Percentiles rank a stretch among this genome's conserved stretches.
Evolutionary conservation across 1,140 invertebrate genomes (phyloP).

Genomic region (Dinothrombium tinctorium): DNA sequence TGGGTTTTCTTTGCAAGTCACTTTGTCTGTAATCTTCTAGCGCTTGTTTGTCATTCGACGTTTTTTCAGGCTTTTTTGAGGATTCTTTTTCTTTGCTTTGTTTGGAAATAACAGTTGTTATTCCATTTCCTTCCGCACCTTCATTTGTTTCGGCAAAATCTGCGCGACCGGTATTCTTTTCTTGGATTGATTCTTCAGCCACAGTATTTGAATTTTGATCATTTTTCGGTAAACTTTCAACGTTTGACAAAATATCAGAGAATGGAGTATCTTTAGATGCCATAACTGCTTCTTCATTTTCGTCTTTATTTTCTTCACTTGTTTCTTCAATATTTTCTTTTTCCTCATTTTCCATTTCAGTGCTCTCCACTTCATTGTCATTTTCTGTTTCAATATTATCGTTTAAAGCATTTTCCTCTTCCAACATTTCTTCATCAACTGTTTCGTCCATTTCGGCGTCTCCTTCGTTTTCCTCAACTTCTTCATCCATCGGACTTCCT

Average conservation of each 20-base stretch:
- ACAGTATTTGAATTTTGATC: slow-evolving; percentile 5
- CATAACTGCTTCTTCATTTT: slow-evolving; percentile 12
- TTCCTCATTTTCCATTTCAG: slow-evolving; percentile 21
- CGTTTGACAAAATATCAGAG: not conserved
- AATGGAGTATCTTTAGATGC: slow-evolving; percentile 4
- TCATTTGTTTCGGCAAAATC: too few relatives aligned
- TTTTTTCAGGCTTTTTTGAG: too few relatives aligned
- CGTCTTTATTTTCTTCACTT: slow-evolving; percentile 10
- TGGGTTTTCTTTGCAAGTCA: too few relatives aligned
- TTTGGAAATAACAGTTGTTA: too few relatives aligned
- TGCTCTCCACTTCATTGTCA: slow-evolving; percentile 26
- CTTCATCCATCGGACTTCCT: slow-evolving; percentile 12
- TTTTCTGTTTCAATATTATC: slow-evolving; percentile 19
- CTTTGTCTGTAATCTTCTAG: too few relatives aligned
- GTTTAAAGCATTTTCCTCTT: slow-evolving; percentile 16
- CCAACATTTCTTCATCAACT: slow-evolving; percentile 25
- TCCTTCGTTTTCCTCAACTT: slow-evolving; percentile 17
- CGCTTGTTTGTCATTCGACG: too few relatives aligned
- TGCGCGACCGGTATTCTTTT: too few relatives aligned
- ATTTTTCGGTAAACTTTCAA: slow-evolving; percentile 5
- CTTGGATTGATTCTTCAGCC: slow-evolving; percentile 7
- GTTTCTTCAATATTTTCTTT: slow-evolving; percentile 4
- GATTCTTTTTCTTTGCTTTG: too few relatives aligned
- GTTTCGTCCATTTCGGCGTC: slow-evolving; percentile 24
- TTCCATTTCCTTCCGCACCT: slow-evolving; percentile 3